These are phyloP conservation scores for Stenodema calcarata DNA, from an alignment of 2,888 invertebrate genomes.

Conservation along the genomic window DNA sequence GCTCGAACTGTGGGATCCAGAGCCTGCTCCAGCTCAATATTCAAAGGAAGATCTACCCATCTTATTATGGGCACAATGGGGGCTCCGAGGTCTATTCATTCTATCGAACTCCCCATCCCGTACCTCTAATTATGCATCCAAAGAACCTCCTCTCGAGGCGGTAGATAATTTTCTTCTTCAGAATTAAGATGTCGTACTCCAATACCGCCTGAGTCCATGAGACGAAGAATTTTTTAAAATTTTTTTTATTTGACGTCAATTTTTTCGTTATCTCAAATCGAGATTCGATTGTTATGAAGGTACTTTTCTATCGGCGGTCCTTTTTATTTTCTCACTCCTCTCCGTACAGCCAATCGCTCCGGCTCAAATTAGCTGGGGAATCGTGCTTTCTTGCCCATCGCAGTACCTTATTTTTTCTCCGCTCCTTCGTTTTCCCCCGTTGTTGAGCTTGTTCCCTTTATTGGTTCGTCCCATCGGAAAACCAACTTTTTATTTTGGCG, in stretches of 20 bases:
- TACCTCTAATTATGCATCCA: conserved; percentile 22
- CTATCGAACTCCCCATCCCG: not conserved
- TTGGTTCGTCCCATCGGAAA: not conserved
- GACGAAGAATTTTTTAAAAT: not conserved
- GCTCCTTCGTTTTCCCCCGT: not conserved
- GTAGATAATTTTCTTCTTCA: conserved; percentile 30
- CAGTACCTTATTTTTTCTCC: not conserved
- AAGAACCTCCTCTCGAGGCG: conserved; percentile 27
- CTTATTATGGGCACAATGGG: conserved; percentile 13
- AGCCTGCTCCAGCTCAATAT: not conserved
- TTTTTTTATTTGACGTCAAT: not conserved
- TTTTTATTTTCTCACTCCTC: not conserved
- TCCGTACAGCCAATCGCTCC: not conserved
- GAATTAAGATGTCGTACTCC: conserved; percentile 23
- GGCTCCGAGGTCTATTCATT: not conserved
- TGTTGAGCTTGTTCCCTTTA: not conserved
- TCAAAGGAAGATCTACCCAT: conserved; percentile 3
- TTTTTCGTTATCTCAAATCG: conserved; percentile 15
- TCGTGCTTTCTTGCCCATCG: conserved; percentile 12
- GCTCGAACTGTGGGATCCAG: not conserved
- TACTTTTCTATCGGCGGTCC: not conserved
- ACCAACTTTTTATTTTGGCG: not conserved
- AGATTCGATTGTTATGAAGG: conserved; percentile 20
- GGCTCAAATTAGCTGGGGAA: conserved; percentile 4
- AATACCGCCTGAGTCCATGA: not conserved